Evolutionary conservation across 1,140 invertebrate species (phyloP), one percentile per base, ranked within the genome.

Genomic region (Vollenhovia emeryi): DNA sequence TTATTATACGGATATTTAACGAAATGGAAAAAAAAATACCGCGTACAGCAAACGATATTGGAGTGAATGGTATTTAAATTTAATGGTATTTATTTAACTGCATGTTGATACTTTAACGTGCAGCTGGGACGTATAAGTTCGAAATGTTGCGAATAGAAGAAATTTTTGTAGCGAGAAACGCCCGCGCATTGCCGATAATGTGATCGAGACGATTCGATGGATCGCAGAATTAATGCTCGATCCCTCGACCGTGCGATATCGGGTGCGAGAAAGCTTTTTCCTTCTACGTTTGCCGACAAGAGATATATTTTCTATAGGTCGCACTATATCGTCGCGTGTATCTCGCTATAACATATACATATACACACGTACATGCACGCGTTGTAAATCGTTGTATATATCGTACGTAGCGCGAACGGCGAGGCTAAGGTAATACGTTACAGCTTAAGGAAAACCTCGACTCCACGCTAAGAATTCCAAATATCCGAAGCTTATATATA

Each of bases 381-480:
- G 52, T 24, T 60, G 48, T 55, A 33, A 64, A 55, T 21, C 48
- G 48, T 85, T 88, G 86, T 87, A 87, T 73, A 87, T 88, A 89
- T 83, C 36, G 76, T 52, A 64, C 50, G 55, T 43, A 27, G 57
- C 50, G 71, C 52, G 48, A 24, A 62, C 18, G 43, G 30, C 8
- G 21, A 68, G 59, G 50, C 52, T 48, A 74, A 85, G 50, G 68
- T 83, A 73, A 69, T 74, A 55, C 59, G 52, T 69, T 57, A 43
- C 27, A 87, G 62, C 45, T 68, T 45, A 40, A 48, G 48, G 59
- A 48, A 52, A 62, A 75, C 55, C 36, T 76, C 30, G 55, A 52
- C 66, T 59, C 55, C 69, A 57, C 52, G 84, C 50, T 76, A 71
- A 76, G 84, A 89, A 88, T 88, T 64, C 74, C 76, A 88, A 88